A percentile compares a stretch with the other conserved stretches of the same genome.
Conservation (phyloP, 2,888 invertebrate species). For the Hipparchia sbordonii region DNA sequence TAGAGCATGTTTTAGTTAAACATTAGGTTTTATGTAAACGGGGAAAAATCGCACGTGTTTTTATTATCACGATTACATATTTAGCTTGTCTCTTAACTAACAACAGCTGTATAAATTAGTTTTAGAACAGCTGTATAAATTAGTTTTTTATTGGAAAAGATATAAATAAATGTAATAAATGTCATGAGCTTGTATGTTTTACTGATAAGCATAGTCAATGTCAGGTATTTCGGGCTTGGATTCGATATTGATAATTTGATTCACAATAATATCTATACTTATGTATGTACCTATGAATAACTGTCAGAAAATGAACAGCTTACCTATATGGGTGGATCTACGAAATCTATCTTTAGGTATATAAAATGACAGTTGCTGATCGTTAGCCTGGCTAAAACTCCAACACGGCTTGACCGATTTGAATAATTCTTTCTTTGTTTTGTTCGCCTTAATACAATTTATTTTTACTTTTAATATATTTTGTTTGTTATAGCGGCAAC, state of each 20-base stretch:
- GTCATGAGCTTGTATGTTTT: conserved; percentile 2
- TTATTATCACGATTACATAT: not conserved
- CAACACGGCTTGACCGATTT: too few relatives aligned
- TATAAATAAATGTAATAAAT: not conserved
- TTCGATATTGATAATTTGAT: not conserved
- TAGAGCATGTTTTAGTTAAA: not conserved
- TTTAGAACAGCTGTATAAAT: not conserved
- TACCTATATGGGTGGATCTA: too few relatives aligned
- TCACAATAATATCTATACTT: not conserved
- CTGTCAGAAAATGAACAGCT: too few relatives aligned
- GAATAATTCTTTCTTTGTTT: too few relatives aligned
- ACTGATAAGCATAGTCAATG: conserved; percentile 1
- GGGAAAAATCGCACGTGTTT: conserved; percentile 1
- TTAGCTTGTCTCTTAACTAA: conserved; percentile 12
- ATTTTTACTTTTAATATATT: too few relatives aligned
- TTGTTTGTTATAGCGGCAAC: too few relatives aligned
- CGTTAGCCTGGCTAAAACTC: not conserved
- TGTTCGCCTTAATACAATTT: too few relatives aligned
- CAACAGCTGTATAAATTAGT: not conserved
- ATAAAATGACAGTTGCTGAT: not conserved
- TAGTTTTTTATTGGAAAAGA: not conserved
- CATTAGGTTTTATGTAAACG: not conserved
- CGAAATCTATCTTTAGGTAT: too few relatives aligned
- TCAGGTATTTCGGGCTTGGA: not conserved
- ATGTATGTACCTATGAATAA: not conserved